Base-by-base conservation (phyloP, 2,797 vertebrate species). In the Galago senegalensis region DNA sequence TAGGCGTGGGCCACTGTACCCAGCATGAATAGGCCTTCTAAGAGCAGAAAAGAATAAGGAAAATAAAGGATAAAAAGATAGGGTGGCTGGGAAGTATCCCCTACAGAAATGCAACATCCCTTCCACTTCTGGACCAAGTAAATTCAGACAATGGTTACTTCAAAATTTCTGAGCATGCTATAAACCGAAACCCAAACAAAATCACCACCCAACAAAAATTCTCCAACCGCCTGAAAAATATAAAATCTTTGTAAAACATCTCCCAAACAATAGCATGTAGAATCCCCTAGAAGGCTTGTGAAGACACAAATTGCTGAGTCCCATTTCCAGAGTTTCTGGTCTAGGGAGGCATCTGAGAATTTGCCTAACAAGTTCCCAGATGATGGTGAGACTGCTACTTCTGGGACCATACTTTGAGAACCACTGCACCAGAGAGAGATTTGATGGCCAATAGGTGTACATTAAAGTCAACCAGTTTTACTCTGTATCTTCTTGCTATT, bases 41-140 rank as follows among this genome's bases (percentile, higher is more conserved):
- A 87, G 34, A 61, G 56, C 18, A 96, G 67, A 85, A 93, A 92
- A 86, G 16, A 88, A 90, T 16, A 40, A 40, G 29, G 92, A 93
- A 95, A 70, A 5, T 76, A 40, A 89, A 61, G 34, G 31, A 58
- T 49, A 77, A 76, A 89, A 89, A 75, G 25, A 83, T 17, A 87
- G 46, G 14, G 80, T 95, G 61, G 12, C 49, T 91, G 31, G 60
- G 63, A 91, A 91, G 63, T 69, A 76, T 10, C 4, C 34, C 25
- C 37, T 96, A 93, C 67, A 72, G 87, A 93, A 83, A 58, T 23
- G 18, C n/a, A 88, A 37, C 4, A 90, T 76, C 34, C 25, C 7
- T 94, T 87, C 65, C 87, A 73, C 85, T 93, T 96, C 34, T 13
- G 92, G 81, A 90, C 25, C 58, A 67, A 53, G 20, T 61, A 88